Evolutionary conservation across 2,888 invertebrate genomes (phyloP).

Genomic region (Ochropleura leucogaster): DNA sequence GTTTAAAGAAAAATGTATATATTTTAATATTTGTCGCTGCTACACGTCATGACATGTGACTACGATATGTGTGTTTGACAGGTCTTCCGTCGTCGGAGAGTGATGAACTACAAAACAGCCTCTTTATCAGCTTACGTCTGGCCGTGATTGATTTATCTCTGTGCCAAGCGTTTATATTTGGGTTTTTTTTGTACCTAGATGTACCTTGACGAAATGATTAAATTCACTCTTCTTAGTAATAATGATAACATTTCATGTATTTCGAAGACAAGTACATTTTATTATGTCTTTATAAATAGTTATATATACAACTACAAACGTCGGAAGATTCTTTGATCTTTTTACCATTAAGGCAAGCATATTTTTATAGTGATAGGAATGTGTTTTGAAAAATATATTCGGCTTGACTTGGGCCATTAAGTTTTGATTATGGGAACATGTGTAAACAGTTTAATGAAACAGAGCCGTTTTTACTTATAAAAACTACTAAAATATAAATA

Average conservation of each 20-base stretch:
- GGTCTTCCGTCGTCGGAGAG: slow-evolving; percentile 69
- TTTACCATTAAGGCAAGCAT: background rate
- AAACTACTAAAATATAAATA: too few relatives aligned
- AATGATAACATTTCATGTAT: slow-evolving; percentile 15
- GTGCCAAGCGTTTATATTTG: slow-evolving; percentile 71
- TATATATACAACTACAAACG: background rate
- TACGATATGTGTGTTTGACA: slow-evolving; percentile 68
- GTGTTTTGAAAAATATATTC: background rate
- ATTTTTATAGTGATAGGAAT: background rate
- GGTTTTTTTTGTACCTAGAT: slow-evolving; percentile 66
- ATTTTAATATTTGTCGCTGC: slow-evolving; percentile 74
- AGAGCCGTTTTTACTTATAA: background rate
- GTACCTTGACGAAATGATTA: slow-evolving; percentile 52
- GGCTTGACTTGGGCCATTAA: background rate
- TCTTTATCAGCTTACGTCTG: slow-evolving; percentile 78
- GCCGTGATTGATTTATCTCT: slow-evolving; percentile 87
- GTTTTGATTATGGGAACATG: background rate
- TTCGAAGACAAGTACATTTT: background rate
- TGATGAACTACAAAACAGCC: slow-evolving; percentile 75
- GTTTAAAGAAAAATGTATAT: slow-evolving; percentile 68
- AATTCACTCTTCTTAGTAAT: slow-evolving; percentile 42
- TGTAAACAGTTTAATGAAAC: background rate
- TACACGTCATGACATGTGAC: slow-evolving; percentile 84
- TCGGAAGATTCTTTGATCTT: slow-evolving; percentile 17
- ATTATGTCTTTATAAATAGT: background rate